Percentiles rank a stretch among this genome's conserved stretches.
These are phyloP conservation scores for Gymnobelideus leadbeateri DNA, from an alignment of 2,113 vertebrate species.

Conservation along the genomic window DNA sequence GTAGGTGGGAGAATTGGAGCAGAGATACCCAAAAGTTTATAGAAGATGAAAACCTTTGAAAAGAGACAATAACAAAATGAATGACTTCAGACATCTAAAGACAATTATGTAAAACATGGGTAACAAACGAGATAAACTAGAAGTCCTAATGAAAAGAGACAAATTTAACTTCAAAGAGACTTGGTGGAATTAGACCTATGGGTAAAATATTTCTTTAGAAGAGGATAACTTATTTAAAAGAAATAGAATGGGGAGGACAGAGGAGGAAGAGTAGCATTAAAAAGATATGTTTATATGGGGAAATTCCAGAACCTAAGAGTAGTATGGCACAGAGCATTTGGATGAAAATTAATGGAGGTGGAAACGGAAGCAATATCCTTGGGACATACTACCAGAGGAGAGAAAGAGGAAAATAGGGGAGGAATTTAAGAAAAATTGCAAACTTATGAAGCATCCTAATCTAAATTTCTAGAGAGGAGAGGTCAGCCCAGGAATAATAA, in stretches of 20 bases:
- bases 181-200: not conserved
- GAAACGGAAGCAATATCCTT: not conserved
- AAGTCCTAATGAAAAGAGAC: too few relatives aligned
- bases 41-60: too few relatives aligned
- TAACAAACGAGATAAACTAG: too few relatives aligned
- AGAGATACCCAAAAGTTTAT: too few relatives aligned
- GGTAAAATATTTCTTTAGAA: not conserved
- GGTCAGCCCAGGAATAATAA: not conserved
- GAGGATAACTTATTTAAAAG: not conserved
- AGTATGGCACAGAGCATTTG: not conserved
- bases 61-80: too few relatives aligned
- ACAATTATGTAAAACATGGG: too few relatives aligned
- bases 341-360: not conserved
- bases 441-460: not conserved
- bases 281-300: not conserved
- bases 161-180: too few relatives aligned
- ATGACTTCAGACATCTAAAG: too few relatives aligned
- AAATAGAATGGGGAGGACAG: not conserved
- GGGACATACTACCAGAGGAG: not conserved
- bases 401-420: not conserved
- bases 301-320: not conserved
- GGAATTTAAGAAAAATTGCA: not conserved
- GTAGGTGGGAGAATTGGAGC: too few relatives aligned
- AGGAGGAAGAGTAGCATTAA: not conserved
- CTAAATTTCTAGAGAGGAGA: not conserved